Evolutionary conservation across 2,113 vertebrate species (phyloP).

Genomic region (Herpailurus yagouaroundi): DNA sequence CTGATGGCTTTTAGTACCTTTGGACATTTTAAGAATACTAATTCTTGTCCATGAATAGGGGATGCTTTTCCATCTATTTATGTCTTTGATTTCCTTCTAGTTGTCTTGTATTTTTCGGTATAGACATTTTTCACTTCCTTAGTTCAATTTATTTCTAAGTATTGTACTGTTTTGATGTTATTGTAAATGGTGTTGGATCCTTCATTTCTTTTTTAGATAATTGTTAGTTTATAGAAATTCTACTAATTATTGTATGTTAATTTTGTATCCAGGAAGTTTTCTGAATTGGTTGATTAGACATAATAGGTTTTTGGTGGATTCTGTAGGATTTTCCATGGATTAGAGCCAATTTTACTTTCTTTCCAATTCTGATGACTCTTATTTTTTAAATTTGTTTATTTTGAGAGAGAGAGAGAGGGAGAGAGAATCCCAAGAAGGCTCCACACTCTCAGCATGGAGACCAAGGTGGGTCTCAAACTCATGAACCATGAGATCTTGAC

Average conservation of each 20-base stretch:
- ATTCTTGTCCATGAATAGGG: neutral
- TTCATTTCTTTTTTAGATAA: neutral
- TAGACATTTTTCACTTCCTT: neutral
- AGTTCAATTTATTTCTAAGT: neutral
- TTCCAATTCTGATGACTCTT: neutral
- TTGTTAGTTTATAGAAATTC: neutral
- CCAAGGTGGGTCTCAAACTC: no score
- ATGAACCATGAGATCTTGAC: no score
- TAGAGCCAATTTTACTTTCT: neutral
- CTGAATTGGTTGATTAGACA: neutral
- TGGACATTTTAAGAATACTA: neutral
- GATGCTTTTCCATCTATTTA: neutral
- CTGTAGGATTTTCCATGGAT: neutral
- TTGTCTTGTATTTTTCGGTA: neutral
- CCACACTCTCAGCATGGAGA: no score
- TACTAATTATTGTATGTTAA: neutral
- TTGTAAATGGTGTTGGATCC: neutral
- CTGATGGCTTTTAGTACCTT: neutral
- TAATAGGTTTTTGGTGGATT: neutral
- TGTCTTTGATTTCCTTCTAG: neutral
- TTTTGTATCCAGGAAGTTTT: neutral
- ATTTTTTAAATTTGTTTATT: neutral
- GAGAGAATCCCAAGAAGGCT: no score
- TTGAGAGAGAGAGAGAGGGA: no score
- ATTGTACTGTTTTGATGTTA: neutral